Conservation (phyloP, 1,140 invertebrate species). For the Agraylea sexmaculata region DNA sequence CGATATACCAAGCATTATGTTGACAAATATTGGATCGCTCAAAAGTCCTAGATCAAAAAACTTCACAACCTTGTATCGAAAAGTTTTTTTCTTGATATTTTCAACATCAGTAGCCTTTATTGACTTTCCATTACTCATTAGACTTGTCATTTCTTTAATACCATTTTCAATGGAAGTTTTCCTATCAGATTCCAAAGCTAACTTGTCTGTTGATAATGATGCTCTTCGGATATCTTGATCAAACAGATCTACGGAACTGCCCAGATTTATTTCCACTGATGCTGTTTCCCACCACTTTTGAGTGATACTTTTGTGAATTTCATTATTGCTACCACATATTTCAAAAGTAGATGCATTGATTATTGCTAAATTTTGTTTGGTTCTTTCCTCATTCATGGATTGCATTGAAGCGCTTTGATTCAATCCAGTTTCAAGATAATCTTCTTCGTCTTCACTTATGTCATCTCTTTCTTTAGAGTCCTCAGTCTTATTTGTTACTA, state of each 20-base stretch:
- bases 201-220: background rate
- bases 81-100: slow-evolving; percentile 5
- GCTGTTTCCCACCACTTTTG: slow-evolving; percentile 17
- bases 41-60: slow-evolving; percentile 46
- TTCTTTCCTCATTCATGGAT: slow-evolving; percentile 8
- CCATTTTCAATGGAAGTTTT: background rate
- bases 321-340: background rate
- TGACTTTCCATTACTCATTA: no score
- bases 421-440: slow-evolving; percentile 10
- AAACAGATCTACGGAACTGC: slow-evolving; percentile 18
- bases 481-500: background rate
- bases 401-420: slow-evolving; percentile 2
- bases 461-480: slow-evolving; percentile 4
- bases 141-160: background rate
- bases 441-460: slow-evolving; percentile 17
- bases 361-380: background rate
- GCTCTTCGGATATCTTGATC: background rate
- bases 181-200: background rate
- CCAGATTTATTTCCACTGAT: slow-evolving; percentile 15
- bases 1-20: slow-evolving; percentile 53
- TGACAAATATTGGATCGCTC: slow-evolving; percentile 45
- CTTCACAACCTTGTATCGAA: slow-evolving; percentile 22
- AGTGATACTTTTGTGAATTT: background rate
- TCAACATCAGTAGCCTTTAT: slow-evolving; percentile 3
- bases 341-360: slow-evolving; percentile 4